Evolutionary conservation across 2,888 invertebrate species (phyloP), one percentile per base, ranked within the genome.

Genomic region (Lithophane leautieri): DNA sequence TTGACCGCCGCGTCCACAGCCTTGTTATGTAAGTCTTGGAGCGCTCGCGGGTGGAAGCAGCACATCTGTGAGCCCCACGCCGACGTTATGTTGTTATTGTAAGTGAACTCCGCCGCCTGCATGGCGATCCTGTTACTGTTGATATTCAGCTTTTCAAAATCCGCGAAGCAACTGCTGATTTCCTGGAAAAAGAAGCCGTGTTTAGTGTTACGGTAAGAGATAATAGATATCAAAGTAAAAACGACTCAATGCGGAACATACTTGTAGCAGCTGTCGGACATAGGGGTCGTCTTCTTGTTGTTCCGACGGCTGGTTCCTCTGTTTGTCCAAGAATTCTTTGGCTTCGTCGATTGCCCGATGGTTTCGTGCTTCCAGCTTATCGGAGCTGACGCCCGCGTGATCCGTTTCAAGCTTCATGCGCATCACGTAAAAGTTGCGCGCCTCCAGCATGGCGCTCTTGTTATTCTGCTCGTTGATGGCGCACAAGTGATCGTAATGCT

Each of bases 61-160:
- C 78, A 82, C 22, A 70, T 72, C 66, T 81, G 81, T 0, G 84
- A 70, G 44, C 77, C 85, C 88, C 88, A 86, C 70, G 71, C 86
- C 1, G 74, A 71, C 11, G 16, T 40, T 3, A 87, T 71, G 70
- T 60, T 80, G 69, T 87, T 86, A 54, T 86, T 76, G 73, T 87
- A 88, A 9, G 78, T 79, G 6, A 76, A 81, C 58, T 86, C 79
- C 2, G 90, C 85, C 25, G 81, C 80, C 44, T 86, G 83, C 78
- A 86, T 79, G 16, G 70, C 83, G n/a, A 70, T 34, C 16, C 76
- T 71, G 78, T 90, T 91, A 73, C 77, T 87, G 28, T 63, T 72
- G 40, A 76, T 60, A 69, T 91, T 91, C 25, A 47, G 65, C 7
- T 70, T 75, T 67, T 76, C 71, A 16, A 90, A 82, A 28, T 86